phyloP scores from a whole-genome alignment of 2,888 invertebrate genomes.

The Melanophora roralis region DNA sequence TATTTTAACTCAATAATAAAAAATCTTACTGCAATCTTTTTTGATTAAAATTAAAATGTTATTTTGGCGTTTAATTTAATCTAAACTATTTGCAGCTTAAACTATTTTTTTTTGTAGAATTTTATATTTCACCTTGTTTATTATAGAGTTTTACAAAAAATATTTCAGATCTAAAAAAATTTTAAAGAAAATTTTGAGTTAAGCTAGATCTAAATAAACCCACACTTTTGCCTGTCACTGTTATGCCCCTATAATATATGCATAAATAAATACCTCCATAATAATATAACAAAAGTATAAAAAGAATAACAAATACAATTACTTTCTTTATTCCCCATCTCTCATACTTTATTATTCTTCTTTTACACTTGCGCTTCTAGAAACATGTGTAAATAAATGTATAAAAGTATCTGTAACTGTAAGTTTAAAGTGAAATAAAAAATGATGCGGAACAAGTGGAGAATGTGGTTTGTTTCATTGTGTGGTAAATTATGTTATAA shows the following conservation, averaged over 20 bases:
- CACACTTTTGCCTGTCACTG: neutral
- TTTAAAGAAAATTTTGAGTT: no score
- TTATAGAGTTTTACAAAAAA: no score
- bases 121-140: no score
- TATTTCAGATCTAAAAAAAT: no score
- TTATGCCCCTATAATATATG: neutral
- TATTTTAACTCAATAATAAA: no score
- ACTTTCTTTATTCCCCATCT: neutral
- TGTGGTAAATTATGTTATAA: slow-evolving; percentile 45
- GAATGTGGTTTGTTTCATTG: slow-evolving; percentile 12
- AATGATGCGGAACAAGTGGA: neutral
- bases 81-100: no score
- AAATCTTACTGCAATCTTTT: no score
- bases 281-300: neutral
- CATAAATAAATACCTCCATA: neutral
- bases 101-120: no score
- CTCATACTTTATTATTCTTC: neutral
- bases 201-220: no score
- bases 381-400: neutral
- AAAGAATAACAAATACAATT: neutral
- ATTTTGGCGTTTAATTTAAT: no score
- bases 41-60: no score
- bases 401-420: neutral
- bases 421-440: neutral
- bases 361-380: neutral